phyloP scores from a whole-genome alignment of 1,140 invertebrate genomes.

The Muscidifurax raptorellus region DNA sequence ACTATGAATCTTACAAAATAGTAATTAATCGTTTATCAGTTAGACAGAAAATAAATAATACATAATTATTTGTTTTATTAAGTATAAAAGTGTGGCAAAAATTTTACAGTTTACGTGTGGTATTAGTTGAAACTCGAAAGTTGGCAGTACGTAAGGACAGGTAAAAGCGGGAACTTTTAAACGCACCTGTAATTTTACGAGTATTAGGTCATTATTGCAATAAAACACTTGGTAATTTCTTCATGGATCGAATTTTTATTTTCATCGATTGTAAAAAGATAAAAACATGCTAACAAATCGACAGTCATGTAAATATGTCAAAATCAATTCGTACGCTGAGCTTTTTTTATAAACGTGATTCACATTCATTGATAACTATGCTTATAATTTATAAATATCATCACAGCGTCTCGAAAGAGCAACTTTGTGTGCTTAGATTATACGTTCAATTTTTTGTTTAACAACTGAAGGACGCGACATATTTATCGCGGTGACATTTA shows the following conservation, averaged over 20 bases:
- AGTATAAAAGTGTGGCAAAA: no score
- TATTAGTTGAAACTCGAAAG: no score
- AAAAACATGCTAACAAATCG: slow-evolving; percentile 15
- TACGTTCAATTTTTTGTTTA: slow-evolving; percentile 1
- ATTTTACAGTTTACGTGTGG: no score
- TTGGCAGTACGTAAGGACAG: no score
- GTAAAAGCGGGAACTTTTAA: no score
- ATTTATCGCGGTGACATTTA: background rate
- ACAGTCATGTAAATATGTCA: background rate
- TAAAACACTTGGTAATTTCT: background rate
- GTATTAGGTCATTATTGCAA: background rate
- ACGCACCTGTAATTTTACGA: background rate
- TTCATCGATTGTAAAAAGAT: slow-evolving; percentile 36
- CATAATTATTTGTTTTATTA: no score
- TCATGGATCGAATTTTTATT: slow-evolving; percentile 26
- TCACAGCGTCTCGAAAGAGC: slow-evolving; percentile 13
- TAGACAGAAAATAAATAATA: no score
- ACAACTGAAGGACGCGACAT: background rate
- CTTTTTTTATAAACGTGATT: background rate
- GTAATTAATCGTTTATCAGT: no score
- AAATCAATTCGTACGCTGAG: slow-evolving; percentile 14
- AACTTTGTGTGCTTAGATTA: background rate
- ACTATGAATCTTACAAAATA: no score
- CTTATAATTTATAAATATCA: background rate
- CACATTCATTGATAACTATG: background rate